Percentiles rank a stretch among this genome's conserved stretches.
Evolutionary conservation across 2,888 invertebrate genomes (phyloP).

Genomic region (Oligia fasciuncula): DNA sequence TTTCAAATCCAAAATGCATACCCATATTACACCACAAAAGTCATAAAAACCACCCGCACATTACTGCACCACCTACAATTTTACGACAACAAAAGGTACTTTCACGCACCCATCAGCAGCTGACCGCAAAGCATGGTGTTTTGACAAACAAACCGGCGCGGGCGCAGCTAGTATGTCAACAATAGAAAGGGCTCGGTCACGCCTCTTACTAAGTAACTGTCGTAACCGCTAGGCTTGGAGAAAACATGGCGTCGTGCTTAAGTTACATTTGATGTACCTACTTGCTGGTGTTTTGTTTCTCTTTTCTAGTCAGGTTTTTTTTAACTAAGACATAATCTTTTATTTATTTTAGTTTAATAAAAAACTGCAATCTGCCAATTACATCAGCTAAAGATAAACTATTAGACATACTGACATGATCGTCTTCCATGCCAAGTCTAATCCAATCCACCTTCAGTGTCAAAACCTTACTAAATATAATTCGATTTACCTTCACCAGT

Average conservation of each 20-base stretch:
- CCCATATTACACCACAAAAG: not conserved
- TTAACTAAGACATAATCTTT: not conserved
- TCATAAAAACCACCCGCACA: conserved; percentile 27
- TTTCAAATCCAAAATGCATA: not conserved
- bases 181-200: conserved; percentile 67
- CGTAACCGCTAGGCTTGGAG: conserved; percentile 46
- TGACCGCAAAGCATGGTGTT: conserved; percentile 53
- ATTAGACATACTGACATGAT: not conserved
- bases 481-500: not conserved
- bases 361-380: not conserved
- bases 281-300: conserved; percentile 8
- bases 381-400: not conserved
- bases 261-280: conserved; percentile 35
- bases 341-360: not conserved
- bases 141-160: conserved; percentile 50
- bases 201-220: conserved; percentile 55
- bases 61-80: conserved; percentile 11
- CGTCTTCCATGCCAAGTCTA: not conserved
- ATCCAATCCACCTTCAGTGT: not conserved
- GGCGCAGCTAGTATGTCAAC: conserved; percentile 58
- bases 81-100: conserved; percentile 52
- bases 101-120: conserved; percentile 52
- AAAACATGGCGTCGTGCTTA: conserved; percentile 39
- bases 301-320: not conserved
- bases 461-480: not conserved